Evolutionary conservation across 2,888 invertebrate genomes (phyloP), one percentile per base, ranked within the genome.

Genomic region (Lepetodrilus schrolli): DNA sequence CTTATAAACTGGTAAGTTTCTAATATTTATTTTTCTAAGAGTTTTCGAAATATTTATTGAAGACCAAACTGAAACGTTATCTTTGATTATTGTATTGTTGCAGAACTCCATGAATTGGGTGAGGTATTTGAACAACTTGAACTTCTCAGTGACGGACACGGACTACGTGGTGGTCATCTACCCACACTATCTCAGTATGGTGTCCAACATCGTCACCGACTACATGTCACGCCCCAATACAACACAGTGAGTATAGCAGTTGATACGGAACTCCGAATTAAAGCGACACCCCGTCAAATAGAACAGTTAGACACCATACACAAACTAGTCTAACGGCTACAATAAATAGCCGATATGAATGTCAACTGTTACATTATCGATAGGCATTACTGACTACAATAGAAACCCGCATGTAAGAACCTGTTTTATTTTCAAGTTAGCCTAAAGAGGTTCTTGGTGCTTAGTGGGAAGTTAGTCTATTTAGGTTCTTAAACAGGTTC

Each of bases 1-100:
- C 83, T 37, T 87, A 82, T 69, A 68, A 74, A 20, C 75, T 84
- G 83, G 86, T 86, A 78, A 77, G 83, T 66, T 30, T 66, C 13
- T 66, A 23, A 36, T 38, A n/a, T n/a, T n/a, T n/a, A n/a, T n/a
- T 10, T 38, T 70, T 69, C 0, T 21, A 10, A 36, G 23, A 20
- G n/a, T 3, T 5, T 47, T 2, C n/a, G 4, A 5, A 51, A 13
- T 23, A 1, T 10, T 21, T 20, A 58, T 50, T 58, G 37, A 21
- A n/a, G n/a, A n/a, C n/a, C n/a, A n/a, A 49, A 13, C n/a, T 26
- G 4, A n/a, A 17, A 3, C 23, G 13, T 20, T 3, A 23, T 49
- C 30, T 49, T 8, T 49, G 4, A 1, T 26, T 8, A 13, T 26
- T 13, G 2, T 23, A n/a, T 26, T 36, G 26, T 20, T 70, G n/a